phyloP scores from a whole-genome alignment of 2,888 invertebrate genomes.

The Minunthozetes semirufus region DNA sequence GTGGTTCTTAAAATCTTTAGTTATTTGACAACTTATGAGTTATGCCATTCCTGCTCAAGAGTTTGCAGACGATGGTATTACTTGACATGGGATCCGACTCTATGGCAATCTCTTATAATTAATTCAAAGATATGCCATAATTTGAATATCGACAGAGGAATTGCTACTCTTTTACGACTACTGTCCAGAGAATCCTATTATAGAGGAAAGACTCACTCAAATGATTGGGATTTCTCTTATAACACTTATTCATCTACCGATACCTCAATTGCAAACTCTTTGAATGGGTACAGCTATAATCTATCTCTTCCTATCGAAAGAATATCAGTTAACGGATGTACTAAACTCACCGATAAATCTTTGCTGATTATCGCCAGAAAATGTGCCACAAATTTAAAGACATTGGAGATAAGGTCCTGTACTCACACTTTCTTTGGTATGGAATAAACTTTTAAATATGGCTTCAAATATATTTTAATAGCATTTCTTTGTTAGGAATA shows the following conservation, averaged over 20 bases:
- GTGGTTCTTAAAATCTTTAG: slow-evolving; percentile 63
- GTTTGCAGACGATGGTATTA: slow-evolving; percentile 69
- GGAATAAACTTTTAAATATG: background rate
- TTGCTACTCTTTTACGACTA: slow-evolving; percentile 46
- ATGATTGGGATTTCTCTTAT: background rate
- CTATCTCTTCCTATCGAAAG: slow-evolving; percentile 62
- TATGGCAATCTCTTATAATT: slow-evolving; percentile 65
- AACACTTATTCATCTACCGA: background rate
- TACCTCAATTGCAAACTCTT: background rate
- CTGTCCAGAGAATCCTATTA: slow-evolving; percentile 38
- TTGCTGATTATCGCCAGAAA: slow-evolving; percentile 66
- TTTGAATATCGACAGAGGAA: slow-evolving; percentile 60
- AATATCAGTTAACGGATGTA: slow-evolving; percentile 50
- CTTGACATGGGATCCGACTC: slow-evolving; percentile 66
- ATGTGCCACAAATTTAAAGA: slow-evolving; percentile 69
- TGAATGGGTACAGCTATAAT: slow-evolving; percentile 55
- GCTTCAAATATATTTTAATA: no score
- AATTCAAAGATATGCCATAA: slow-evolving; percentile 53
- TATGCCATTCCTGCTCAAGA: slow-evolving; percentile 62
- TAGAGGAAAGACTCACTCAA: slow-evolving; percentile 45
- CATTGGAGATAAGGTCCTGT: slow-evolving; percentile 69
- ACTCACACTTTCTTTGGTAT: slow-evolving; percentile 56
- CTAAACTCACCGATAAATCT: slow-evolving; percentile 68
- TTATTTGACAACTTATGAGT: slow-evolving; percentile 62
- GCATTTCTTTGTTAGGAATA: slow-evolving; percentile 59